Percentiles rank a stretch among this genome's conserved stretches.
These are phyloP conservation scores for Troilus luridus DNA, from an alignment of 2,888 invertebrate species.

Conservation along the genomic window DNA sequence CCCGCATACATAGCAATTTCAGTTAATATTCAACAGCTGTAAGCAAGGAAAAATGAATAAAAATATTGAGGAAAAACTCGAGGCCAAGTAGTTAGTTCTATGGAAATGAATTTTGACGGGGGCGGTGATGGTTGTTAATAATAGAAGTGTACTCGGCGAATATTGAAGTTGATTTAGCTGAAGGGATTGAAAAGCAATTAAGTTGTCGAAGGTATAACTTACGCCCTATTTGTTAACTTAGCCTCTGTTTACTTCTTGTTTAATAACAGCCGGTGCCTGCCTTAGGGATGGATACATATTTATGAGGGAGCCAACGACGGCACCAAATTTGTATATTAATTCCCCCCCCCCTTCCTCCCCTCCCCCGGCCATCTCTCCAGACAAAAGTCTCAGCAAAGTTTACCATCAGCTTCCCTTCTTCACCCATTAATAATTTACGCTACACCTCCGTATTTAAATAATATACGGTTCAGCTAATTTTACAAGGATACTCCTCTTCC, in stretches of 20 bases:
- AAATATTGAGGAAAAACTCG: not conserved
- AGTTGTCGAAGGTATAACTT: conserved; percentile 50
- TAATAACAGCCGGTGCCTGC: conserved; percentile 53
- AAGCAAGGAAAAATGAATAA: not conserved
- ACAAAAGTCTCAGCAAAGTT: conserved; percentile 42
- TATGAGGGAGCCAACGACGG: conserved; percentile 53
- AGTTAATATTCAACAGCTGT: not conserved
- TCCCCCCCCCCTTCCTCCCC: not conserved
- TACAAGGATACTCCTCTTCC: not conserved
- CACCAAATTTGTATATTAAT: conserved; percentile 55
- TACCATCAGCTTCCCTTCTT: conserved; percentile 40
- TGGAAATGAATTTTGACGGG: conserved; percentile 18
- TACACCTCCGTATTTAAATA: conserved; percentile 47
- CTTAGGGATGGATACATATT: conserved; percentile 52
- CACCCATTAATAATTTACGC: conserved; percentile 37
- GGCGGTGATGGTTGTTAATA: conserved; percentile 41
- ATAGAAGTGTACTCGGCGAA: conserved; percentile 46
- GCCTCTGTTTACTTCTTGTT: conserved; percentile 52
- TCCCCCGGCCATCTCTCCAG: conserved; percentile 5
- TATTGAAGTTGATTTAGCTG: conserved; percentile 48
- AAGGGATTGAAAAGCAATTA: conserved; percentile 50
- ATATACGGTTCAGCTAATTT: conserved; percentile 27
- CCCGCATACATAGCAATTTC: too few relatives aligned
- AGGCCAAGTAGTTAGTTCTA: not conserved
- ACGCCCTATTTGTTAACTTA: conserved; percentile 52